Evolutionary conservation across 2,113 vertebrate genomes (phyloP).

Genomic region (Etheostoma cragini): DNA sequence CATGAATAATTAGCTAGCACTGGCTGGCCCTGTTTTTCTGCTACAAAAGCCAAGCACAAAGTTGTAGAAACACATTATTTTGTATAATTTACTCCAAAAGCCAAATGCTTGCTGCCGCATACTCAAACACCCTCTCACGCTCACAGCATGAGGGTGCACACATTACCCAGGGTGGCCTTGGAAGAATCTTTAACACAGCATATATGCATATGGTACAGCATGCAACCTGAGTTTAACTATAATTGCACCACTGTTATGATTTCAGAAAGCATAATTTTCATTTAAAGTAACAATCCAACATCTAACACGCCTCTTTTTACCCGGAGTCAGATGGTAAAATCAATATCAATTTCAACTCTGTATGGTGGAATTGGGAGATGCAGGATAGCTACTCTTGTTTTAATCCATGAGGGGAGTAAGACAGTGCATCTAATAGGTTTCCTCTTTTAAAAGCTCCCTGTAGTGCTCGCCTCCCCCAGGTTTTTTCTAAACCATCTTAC

Average conservation of each 20-base stretch:
- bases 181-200: background rate
- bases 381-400: constrained; percentile 11
- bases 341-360: constrained; percentile 42
- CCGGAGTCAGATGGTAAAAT: constrained; percentile 37
- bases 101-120: background rate
- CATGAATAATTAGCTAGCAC: constrained; percentile 57
- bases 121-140: background rate
- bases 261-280: background rate
- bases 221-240: background rate
- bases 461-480: constrained; percentile 9
- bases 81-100: constrained; percentile 44
- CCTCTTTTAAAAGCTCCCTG: constrained; percentile 42
- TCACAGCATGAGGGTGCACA: constrained; percentile 1
- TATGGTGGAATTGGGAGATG: constrained; percentile 15
- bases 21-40: constrained; percentile 8
- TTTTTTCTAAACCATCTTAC: constrained; percentile 13
- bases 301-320: background rate
- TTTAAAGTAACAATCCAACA: constrained; percentile 25
- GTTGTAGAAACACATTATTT: constrained; percentile 45
- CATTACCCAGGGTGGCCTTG: background rate
- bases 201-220: background rate
- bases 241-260: background rate
- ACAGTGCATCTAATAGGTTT: background rate
- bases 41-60: constrained; percentile 33
- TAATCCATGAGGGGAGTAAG: constrained; percentile 14